Evolutionary conservation across 2,888 invertebrate genomes (phyloP).

Genomic region (Drosophila acutilabella): DNA sequence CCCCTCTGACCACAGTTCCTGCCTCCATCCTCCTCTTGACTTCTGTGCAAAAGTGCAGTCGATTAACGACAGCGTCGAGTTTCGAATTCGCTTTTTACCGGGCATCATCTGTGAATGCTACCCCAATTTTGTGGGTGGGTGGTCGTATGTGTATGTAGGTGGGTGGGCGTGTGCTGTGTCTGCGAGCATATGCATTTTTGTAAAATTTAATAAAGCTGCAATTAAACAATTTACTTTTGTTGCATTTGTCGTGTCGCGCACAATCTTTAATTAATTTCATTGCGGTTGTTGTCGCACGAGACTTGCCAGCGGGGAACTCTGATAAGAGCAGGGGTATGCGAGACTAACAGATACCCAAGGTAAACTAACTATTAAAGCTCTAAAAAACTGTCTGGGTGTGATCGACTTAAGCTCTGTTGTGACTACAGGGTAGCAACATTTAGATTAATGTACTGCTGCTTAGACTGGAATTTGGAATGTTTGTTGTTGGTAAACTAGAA

Average conservation of each 20-base stretch:
- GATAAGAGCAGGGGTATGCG: neutral
- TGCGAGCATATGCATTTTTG: conserved; percentile 71
- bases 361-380: too few relatives aligned
- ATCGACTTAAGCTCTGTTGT: too few relatives aligned
- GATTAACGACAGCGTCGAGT: conserved; percentile 68
- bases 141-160: conserved; percentile 8
- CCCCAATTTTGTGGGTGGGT: conserved; percentile 6
- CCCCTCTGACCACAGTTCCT: neutral
- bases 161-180: conserved; percentile 66
- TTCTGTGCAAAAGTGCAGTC: conserved; percentile 75
- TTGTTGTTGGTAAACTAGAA: neutral
- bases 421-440: conserved; percentile 8
- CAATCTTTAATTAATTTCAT: conserved; percentile 71
- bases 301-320: neutral
- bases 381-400: too few relatives aligned
- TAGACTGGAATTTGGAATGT: too few relatives aligned
- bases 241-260: conserved; percentile 53
- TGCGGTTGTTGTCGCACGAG: conserved; percentile 48
- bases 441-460: conserved; percentile 26
- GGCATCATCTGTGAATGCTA: conserved; percentile 32
- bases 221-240: conserved; percentile 66
- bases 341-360: neutral
- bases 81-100: conserved; percentile 32
- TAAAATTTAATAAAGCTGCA: conserved; percentile 78
- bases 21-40: neutral